Conservation (phyloP, 2,113 vertebrate species). For the Atherinomorus stipes region DNA sequence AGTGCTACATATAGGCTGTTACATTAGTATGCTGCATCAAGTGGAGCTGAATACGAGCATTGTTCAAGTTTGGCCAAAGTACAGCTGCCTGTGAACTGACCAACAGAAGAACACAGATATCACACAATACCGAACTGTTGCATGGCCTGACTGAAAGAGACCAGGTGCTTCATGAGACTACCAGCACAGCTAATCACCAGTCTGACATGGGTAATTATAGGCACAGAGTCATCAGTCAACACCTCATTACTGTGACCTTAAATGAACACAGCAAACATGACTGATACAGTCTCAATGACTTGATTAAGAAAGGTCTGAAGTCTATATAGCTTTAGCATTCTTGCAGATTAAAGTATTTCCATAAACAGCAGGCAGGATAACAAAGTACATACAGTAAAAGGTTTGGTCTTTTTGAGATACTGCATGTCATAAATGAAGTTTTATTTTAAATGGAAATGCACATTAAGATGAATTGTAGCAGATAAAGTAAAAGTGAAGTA, state of each 20-base stretch:
- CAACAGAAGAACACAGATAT: conserved; percentile 20
- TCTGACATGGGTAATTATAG: conserved; percentile 61
- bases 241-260: conserved; percentile 11
- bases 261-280: conserved; percentile 29
- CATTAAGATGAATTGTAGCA: background rate
- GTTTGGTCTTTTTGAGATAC: background rate
- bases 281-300: conserved; percentile 10
- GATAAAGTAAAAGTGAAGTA: background rate
- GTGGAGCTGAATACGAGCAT: background rate
- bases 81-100: background rate
- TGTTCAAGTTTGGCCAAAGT: background rate
- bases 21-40: background rate
- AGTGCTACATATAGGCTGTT: background rate
- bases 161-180: conserved; percentile 61
- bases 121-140: background rate
- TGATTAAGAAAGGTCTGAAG: conserved; percentile 7
- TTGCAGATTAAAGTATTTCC: background rate
- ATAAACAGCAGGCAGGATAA: background rate
- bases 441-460: background rate
- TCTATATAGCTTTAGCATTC: background rate
- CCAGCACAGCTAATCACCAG: conserved; percentile 51
- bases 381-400: background rate
- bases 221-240: conserved; percentile 56
- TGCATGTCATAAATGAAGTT: background rate
- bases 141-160: conserved; percentile 21